phyloP scores from a whole-genome alignment of 2,888 invertebrate species.

The Agrochola macilenta region DNA sequence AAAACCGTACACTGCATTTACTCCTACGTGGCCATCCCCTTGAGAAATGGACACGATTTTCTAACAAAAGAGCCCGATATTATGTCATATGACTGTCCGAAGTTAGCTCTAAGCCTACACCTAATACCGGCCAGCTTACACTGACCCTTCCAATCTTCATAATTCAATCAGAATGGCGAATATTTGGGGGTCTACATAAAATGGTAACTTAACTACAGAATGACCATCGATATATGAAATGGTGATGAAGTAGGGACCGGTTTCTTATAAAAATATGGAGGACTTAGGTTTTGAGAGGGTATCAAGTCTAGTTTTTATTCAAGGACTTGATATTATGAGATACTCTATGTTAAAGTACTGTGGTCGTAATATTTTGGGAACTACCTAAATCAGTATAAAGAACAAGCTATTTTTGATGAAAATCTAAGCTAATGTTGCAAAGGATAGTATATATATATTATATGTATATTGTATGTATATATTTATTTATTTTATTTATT shows the following conservation, averaged over 20 bases:
- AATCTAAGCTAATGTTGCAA: background rate
- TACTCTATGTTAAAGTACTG: conserved; percentile 4
- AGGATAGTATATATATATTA: too few species aligned
- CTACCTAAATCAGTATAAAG: background rate
- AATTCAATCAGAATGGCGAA: conserved; percentile 18
- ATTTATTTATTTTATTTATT: too few species aligned
- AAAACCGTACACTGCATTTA: conserved; percentile 52
- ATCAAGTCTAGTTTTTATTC: conserved; percentile 35
- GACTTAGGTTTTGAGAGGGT: conserved; percentile 27
- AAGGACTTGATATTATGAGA: conserved; percentile 23
- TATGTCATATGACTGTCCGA: conserved; percentile 70
- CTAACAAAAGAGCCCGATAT: conserved; percentile 73
- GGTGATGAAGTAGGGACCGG: conserved; percentile 68
- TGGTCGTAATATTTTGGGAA: conserved; percentile 14
- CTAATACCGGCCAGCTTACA: conserved; percentile 61
- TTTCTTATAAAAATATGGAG: conserved; percentile 44
- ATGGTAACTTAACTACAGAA: conserved; percentile 57
- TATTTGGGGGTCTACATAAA: conserved; percentile 22
- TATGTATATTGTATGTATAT: too few species aligned
- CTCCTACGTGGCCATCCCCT: conserved; percentile 42
- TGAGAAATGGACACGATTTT: conserved; percentile 73
- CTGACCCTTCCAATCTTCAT: conserved; percentile 56
- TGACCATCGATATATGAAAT: conserved; percentile 70
- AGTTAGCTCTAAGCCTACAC: conserved; percentile 65
- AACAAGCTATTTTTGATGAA: background rate